These are phyloP conservation scores for Reticulitermes lucifugus DNA, from an alignment of 2,888 invertebrate genomes.

Conservation along the genomic window DNA sequence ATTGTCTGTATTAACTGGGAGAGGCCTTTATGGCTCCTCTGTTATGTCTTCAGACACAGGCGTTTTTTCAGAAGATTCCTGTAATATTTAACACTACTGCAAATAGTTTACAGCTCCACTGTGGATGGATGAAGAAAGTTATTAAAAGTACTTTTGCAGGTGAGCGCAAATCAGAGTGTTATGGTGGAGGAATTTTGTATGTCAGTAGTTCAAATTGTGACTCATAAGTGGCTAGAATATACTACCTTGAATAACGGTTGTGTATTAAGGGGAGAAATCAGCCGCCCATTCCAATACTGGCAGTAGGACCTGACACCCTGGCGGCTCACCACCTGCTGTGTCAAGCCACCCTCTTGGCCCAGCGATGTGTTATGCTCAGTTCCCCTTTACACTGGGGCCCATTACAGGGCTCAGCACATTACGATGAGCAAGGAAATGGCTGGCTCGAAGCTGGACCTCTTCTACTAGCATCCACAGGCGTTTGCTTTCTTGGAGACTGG, in stretches of 20 bases:
- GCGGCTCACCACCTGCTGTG: constrained; percentile 49
- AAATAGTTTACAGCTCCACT: too few relatives aligned
- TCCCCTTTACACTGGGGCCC: constrained; percentile 37
- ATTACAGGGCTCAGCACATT: constrained; percentile 44
- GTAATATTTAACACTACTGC: too few relatives aligned
- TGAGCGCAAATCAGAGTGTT: too few relatives aligned
- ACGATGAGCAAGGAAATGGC: constrained; percentile 42
- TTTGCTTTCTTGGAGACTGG: constrained; percentile 64
- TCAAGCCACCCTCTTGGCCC: constrained; percentile 45
- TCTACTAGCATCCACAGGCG: constrained; percentile 61
- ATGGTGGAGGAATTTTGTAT: too few relatives aligned
- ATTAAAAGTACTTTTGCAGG: too few relatives aligned
- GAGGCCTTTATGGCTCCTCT: too few relatives aligned
- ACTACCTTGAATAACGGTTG: background rate
- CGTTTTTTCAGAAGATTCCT: too few relatives aligned
- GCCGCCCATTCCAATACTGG: constrained; percentile 54
- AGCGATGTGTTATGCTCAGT: constrained; percentile 39
- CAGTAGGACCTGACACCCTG: constrained; percentile 52
- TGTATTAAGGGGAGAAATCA: constrained; percentile 20
- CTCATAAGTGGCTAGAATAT: background rate
- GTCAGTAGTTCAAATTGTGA: too few relatives aligned
- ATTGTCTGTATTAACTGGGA: too few relatives aligned
- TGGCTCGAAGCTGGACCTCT: constrained; percentile 62
- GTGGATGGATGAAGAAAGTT: too few relatives aligned
- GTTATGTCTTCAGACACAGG: too few relatives aligned